A percentile compares a stretch with the other conserved stretches of the same genome.
Evolutionary conservation across 2,113 vertebrate genomes (phyloP).

Genomic region (Heptranchias perlo): DNA sequence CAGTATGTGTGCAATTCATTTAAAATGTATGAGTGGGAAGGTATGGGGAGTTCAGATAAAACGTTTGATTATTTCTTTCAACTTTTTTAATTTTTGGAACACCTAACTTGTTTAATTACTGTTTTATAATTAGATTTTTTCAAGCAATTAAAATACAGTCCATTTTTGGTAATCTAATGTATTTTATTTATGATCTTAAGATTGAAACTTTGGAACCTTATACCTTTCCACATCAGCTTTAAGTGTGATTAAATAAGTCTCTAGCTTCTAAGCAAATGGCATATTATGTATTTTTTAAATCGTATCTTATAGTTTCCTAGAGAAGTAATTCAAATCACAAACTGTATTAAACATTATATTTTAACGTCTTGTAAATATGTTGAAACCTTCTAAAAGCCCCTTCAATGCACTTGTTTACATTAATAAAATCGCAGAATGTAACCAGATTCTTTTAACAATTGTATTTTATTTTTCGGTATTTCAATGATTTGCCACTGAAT

Average conservation of each 20-base stretch:
- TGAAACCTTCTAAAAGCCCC: slow-evolving; percentile 77
- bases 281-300: slow-evolving; percentile 99
- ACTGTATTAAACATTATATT: slow-evolving; percentile 99
- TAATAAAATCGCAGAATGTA: slow-evolving; percentile 99
- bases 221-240: slow-evolving; percentile 74
- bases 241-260: slow-evolving; percentile 91
- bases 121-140: slow-evolving; percentile 36
- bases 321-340: slow-evolving; percentile 87
- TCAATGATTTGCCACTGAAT: slow-evolving; percentile 95
- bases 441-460: slow-evolving; percentile 96
- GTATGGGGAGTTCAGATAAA: slow-evolving; percentile 37
- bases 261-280: slow-evolving; percentile 75
- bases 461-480: slow-evolving; percentile 42
- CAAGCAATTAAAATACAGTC: slow-evolving; percentile 27
- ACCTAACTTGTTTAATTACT: slow-evolving; percentile 30
- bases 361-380: slow-evolving; percentile 98
- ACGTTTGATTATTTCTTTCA: slow-evolving; percentile 32
- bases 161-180: slow-evolving; percentile 34
- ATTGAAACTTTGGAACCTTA: slow-evolving; percentile 77
- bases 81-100: slow-evolving; percentile 34
- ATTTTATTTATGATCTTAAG: slow-evolving; percentile 89
- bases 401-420: slow-evolving; percentile 94
- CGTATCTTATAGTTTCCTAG: slow-evolving; percentile 99
- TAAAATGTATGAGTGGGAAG: slow-evolving; percentile 30
- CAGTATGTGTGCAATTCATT: slow-evolving; percentile 12